Evolutionary conservation across 2,113 vertebrate genomes (phyloP).

Genomic region (Phylloscopus whistleri): DNA sequence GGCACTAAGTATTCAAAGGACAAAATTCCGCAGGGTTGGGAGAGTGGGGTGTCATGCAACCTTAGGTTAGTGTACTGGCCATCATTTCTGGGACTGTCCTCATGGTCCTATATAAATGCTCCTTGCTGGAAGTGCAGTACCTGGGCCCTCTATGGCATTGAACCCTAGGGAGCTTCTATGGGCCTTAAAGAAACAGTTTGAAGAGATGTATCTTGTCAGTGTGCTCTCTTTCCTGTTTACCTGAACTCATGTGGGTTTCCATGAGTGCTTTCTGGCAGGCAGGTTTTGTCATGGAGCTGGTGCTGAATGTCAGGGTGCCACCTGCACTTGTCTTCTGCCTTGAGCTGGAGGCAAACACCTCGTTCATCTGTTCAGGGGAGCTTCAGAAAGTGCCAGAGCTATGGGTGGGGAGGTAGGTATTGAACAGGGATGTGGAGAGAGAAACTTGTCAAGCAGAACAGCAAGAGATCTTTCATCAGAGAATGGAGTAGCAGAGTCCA

Average conservation of each 20-base stretch:
- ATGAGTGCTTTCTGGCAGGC: not conserved
- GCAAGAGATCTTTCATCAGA: not conserved
- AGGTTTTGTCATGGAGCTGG: not conserved
- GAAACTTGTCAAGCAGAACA: not conserved
- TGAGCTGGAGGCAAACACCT: not conserved
- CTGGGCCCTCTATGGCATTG: not conserved
- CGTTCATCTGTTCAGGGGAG: not conserved
- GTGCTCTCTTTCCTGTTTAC: not conserved
- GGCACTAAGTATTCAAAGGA: not conserved
- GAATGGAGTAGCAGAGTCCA: accelerated
- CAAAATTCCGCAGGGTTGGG: not conserved
- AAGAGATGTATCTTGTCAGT: not conserved
- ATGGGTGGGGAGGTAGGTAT: not conserved
- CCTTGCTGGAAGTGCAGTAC: not conserved
- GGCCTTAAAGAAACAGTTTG: not conserved
- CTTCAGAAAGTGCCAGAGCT: not conserved
- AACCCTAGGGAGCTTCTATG: not conserved
- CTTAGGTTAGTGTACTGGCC: not conserved
- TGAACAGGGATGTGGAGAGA: not conserved
- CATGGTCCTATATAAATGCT: not conserved
- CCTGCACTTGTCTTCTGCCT: not conserved
- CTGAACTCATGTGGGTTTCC: not conserved
- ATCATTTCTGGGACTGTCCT: not conserved
- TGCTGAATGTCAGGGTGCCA: not conserved
- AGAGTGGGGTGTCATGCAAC: not conserved